Base-by-base conservation (phyloP, 2,888 invertebrate species). In the Amblyjoppa fuscipennis region DNA sequence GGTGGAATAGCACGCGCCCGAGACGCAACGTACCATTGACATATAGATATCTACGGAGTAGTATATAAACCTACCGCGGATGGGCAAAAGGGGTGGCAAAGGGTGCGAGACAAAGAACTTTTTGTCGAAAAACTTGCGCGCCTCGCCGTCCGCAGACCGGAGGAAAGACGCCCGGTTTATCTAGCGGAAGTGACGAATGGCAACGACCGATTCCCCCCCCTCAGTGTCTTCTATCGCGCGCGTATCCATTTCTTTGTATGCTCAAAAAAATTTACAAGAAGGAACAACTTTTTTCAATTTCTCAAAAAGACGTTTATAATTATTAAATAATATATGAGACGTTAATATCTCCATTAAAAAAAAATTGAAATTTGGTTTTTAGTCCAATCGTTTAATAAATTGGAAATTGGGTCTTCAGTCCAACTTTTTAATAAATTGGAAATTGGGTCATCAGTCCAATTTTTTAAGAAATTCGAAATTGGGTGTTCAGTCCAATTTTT, bases 121-220 rank as follows among this genome's bases (percentile, higher is more conserved):
- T 91, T 91, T 91, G 87, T 84, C 70, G 73, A 73, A 83, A 45
- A 66, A 80, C 73, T 75, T 66, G 77, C 81, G 69, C 74, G 77
- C 20, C 69, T 83, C 76, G 68, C 70, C 45, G 73, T 66, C 45
- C 56, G 69, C 38, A 34, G 34, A 73, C 76, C 83, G 86, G 86
- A 89, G 90, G 88, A 89, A 89, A 84, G 87, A 83, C 88, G 83
- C 88, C 86, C 80, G 91, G 85, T 91, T 91, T 92, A 92, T 92
- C 90, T 91, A 90, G 90, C 91, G 90, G 91, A 92, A 91, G 91
- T 92, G 91, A 92, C 90, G 91, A 91, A 92, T 91, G 90, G 91
- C 90, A 88, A 88, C 85, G 84, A 85, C 87, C 82, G 76, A 74
- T 86, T 87, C 83, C 86, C 51, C 20, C 20, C 20, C 34, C 71